Evolutionary conservation across 2,888 invertebrate species (phyloP).

Genomic region (Aspidapion aeneum): DNA sequence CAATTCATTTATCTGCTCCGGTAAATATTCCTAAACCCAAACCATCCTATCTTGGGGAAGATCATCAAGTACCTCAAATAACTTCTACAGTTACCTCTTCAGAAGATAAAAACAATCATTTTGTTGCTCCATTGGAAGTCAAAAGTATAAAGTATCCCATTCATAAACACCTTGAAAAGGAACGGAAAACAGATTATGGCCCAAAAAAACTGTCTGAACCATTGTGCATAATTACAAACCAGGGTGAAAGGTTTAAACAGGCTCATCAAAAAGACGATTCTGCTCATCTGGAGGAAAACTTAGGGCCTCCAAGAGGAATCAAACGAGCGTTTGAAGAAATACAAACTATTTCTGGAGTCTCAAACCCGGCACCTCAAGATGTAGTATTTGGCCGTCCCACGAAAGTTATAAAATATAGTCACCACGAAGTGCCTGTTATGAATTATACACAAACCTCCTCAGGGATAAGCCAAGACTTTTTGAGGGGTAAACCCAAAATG

Average conservation of each 20-base stretch:
- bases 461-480: too few species aligned
- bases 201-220: constrained; percentile 40
- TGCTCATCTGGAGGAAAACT: constrained; percentile 41
- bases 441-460: background rate
- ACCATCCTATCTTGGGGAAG: constrained; percentile 27
- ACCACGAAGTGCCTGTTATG: constrained; percentile 18
- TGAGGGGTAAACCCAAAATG: background rate
- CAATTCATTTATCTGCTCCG: constrained; percentile 29
- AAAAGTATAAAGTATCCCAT: constrained; percentile 44
- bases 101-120: constrained; percentile 17
- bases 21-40: constrained; percentile 23
- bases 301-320: constrained; percentile 32
- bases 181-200: constrained; percentile 26
- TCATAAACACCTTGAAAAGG: constrained; percentile 30
- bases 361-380: constrained; percentile 29
- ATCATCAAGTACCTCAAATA: constrained; percentile 39
- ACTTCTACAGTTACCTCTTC: constrained; percentile 30
- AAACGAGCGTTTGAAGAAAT: constrained; percentile 37
- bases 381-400: constrained; percentile 24
- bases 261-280: constrained; percentile 43
- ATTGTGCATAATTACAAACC: constrained; percentile 45
- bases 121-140: constrained; percentile 33
- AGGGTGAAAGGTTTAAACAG: constrained; percentile 42
- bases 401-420: constrained; percentile 31
- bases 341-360: constrained; percentile 30